Base-by-base conservation (phyloP, 1,140 invertebrate genomes). In the Dendroctonus ponderosae region DNA sequence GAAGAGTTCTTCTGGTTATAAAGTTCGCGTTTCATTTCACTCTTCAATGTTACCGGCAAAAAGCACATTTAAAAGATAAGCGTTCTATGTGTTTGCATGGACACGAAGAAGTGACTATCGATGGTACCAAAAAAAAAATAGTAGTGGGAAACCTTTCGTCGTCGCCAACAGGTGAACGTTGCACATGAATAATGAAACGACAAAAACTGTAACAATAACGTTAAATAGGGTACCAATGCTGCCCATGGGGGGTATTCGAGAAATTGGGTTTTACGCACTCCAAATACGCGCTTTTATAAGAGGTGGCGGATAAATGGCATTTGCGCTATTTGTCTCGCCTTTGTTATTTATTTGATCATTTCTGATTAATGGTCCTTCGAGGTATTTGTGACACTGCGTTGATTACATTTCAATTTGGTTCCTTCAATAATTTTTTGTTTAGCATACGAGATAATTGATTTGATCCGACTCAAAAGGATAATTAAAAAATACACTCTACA, bases 1-100 rank as follows among this genome's bases (percentile, higher is more conserved):
- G 26, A 56, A 56, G 46, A 60, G 41, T 60, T 41, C 14, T 60
- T 60, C 46, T 38, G 14, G 8, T 60, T 60, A 48, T 38, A 60
- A 39, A 60, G 49, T 60, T 60, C 58, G 58, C 58, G 58, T 60
- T 60, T 60, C 58, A 60, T 60, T 60, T 60, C 58, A 60, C 56
- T 58, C 42, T 40, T 58, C 56, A 44, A 42, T 26, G 56, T 14
- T 26, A 44, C 58, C 53, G 53, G 53, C 53, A 38, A 60, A 48
- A 60, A 60, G 37, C 14, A 12, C 43, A 46, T 49, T 48, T 49
- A 48, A 49, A 60, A 49, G 50, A 60, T 60, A 14, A 49, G 44
- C 44, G 44, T 60, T 37, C 12, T 12, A 5, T 41, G 39, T 14
- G 37, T 60, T 11, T 60, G 58, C 58, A 60, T 40, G 53, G 53